Conservation (phyloP, 1,140 invertebrate genomes). For the Uloborus diversus region DNA sequence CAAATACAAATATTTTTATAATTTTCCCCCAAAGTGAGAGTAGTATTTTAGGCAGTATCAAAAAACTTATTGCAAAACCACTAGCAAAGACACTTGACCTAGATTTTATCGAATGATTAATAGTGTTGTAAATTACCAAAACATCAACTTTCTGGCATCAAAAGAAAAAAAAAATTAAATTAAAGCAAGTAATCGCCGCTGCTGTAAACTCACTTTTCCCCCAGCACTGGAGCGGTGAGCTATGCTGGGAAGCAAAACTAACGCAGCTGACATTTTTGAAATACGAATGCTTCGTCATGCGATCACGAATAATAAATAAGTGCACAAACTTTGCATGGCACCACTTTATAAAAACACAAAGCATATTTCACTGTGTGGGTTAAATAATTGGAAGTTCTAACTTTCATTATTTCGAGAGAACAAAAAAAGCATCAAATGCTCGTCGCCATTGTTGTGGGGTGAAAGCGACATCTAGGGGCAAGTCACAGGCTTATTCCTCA, state of each 20-base stretch:
- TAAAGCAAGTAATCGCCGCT: no score
- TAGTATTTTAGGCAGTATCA: no score
- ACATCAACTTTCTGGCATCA: no score
- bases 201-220: slow-evolving; percentile 28
- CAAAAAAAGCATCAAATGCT: not conserved
- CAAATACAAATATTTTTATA: no score
- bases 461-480: slow-evolving; percentile 29
- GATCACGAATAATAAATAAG: not conserved
- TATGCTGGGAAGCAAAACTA: slow-evolving; percentile 30
- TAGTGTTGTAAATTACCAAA: no score
- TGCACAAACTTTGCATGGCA: not conserved
- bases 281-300: not conserved
- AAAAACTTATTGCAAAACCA: no score
- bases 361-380: not conserved
- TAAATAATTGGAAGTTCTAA: not conserved
- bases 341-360: not conserved
- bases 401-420: not conserved
- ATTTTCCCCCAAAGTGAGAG: no score
- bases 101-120: no score
- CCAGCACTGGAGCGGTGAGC: not conserved
- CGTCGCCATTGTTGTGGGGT: not conserved
- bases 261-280: slow-evolving; percentile 17
- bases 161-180: no score
- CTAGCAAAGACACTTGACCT: no score
- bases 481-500: not conserved